Percentiles rank a stretch among this genome's conserved stretches.
Evolutionary conservation across 2,113 vertebrate species (phyloP).

Genomic region (Vidua macroura): DNA sequence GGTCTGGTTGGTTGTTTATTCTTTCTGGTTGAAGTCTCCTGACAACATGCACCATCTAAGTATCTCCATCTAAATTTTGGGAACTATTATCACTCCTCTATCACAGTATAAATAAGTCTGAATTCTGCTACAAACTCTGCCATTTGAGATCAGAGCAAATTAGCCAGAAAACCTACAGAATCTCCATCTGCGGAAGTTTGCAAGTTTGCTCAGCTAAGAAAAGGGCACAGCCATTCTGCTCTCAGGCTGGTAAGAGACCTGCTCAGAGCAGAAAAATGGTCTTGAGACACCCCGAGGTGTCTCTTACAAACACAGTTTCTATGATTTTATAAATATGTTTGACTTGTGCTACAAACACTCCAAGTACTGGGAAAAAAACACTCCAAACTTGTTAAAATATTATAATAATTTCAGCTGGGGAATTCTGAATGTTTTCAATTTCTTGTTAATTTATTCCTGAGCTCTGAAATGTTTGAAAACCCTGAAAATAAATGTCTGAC

Average conservation of each 20-base stretch:
- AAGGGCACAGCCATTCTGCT: background rate
- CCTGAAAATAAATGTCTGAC: constrained; percentile 7
- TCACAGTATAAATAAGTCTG: background rate
- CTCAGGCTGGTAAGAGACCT: background rate
- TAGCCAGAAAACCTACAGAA: background rate
- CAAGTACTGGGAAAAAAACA: background rate
- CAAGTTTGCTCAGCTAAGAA: background rate
- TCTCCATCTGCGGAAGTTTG: background rate
- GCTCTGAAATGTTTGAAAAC: constrained; percentile 26
- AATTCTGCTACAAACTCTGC: background rate
- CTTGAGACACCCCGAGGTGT: background rate
- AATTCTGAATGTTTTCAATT: background rate
- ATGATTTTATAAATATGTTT: background rate
- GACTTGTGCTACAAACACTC: background rate
- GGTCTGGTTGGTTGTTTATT: background rate
- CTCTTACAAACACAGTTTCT: background rate
- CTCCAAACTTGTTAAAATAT: background rate
- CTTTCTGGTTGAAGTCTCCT: background rate
- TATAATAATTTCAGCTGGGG: background rate
- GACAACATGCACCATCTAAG: background rate
- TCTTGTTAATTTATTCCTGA: constrained; percentile 20
- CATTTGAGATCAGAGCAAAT: background rate
- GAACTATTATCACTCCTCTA: background rate
- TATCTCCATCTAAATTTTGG: background rate
- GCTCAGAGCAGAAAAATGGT: background rate